A percentile compares a stretch with the other conserved stretches of the same genome.
phyloP scores from a whole-genome alignment of 2,888 invertebrate species.

The Harpagoxenus sublaevis region DNA sequence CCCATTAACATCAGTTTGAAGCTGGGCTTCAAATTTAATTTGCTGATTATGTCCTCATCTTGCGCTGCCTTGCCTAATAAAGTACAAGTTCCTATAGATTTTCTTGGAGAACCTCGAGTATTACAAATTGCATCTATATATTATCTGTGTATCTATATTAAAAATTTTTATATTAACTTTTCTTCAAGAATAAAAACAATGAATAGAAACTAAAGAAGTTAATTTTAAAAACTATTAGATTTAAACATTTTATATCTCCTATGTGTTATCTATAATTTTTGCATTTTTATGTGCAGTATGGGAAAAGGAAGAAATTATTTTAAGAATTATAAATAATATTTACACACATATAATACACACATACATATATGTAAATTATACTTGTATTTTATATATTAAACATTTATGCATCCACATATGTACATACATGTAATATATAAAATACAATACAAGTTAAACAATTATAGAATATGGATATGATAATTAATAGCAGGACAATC shows the following conservation, averaged over 20 bases:
- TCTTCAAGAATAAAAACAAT: neutral
- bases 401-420: neutral
- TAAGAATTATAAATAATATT: neutral
- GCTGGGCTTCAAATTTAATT: constrained; percentile 93
- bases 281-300: neutral
- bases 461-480: neutral
- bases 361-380: neutral
- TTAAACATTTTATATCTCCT: neutral
- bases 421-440: neutral
- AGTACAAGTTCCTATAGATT: constrained; percentile 58
- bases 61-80: constrained; percentile 94
- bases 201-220: neutral
- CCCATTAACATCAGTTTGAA: constrained; percentile 99
- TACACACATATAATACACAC: neutral
- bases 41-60: constrained; percentile 92
- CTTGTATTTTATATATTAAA: neutral
- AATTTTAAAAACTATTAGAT: neutral
- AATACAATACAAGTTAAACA: constrained; percentile 7
- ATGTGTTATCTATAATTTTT: neutral
- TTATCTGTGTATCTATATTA: neutral
- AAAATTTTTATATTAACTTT: neutral
- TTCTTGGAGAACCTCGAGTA: constrained; percentile 1
- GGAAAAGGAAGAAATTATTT: neutral
- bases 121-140: too few relatives aligned
- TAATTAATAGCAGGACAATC: neutral